phyloP scores from a whole-genome alignment of 2,888 invertebrate genomes.

The Drosophila sordidula region DNA sequence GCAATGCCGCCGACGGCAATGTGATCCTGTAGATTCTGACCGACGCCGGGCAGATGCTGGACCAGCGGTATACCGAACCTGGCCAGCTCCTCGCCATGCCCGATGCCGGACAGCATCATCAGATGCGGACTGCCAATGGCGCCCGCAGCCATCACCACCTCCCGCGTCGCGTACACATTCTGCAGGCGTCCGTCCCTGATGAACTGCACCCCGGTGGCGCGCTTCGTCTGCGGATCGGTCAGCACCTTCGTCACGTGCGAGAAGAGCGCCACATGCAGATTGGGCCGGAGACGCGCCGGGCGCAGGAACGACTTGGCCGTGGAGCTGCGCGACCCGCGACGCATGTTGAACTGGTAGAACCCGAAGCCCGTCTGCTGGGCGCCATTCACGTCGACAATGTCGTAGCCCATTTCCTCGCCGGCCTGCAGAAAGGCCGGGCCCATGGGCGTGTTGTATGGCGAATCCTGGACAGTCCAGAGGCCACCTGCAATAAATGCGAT shows the following conservation, averaged over 20 bases:
- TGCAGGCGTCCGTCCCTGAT: conserved; percentile 88
- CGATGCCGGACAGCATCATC: conserved; percentile 95
- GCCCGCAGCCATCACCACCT: conserved; percentile 88
- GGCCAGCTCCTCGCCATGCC: conserved; percentile 90
- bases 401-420: conserved; percentile 96
- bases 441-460: conserved; percentile 89
- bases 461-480: conserved; percentile 84
- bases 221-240: conserved; percentile 89
- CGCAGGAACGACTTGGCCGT: conserved; percentile 94
- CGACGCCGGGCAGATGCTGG: conserved; percentile 92
- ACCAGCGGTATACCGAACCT: conserved; percentile 91
- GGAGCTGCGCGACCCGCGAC: conserved; percentile 93
- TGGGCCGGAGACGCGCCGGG: conserved; percentile 90
- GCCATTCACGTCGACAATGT: conserved; percentile 93
- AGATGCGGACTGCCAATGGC: conserved; percentile 96
- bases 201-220: conserved; percentile 93
- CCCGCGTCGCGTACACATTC: conserved; percentile 83
- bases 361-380: conserved; percentile 94
- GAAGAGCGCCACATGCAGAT: conserved; percentile 93
- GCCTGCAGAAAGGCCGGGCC: conserved; percentile 94
- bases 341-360: conserved; percentile 95
- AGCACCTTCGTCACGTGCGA: conserved; percentile 92
- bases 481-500: conserved; percentile 79
- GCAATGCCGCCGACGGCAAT: conserved; percentile 94
- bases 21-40: conserved; percentile 95